Evolutionary conservation across 2,797 vertebrate species (phyloP), one percentile per base, ranked within the genome.

Genomic region (Tolypeutes matacus): DNA sequence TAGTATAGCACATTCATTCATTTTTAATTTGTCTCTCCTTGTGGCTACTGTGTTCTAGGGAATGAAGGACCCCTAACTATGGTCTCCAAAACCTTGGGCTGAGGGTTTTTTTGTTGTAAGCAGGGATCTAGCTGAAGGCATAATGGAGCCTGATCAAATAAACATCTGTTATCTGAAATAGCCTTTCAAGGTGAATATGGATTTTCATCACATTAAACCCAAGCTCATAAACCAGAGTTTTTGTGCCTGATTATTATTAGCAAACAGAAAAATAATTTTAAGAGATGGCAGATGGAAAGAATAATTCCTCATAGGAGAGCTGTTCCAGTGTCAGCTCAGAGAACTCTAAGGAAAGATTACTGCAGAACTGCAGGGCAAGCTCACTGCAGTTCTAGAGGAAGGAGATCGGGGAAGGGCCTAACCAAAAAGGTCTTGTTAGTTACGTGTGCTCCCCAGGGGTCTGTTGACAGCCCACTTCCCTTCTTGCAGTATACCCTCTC

Each of bases 11-110:
- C 88, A 97, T 92, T 98, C 97, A 98, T 98, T 98, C 98, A 98
- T 98, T 98, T 98, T 98, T 98, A 98, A 98, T 98, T 98, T 97
- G 97, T 97, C 97, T 98, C 97, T 98, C 98, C 97, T 98, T 98
- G 97, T 93, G 97, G 98, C 98, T 97, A 97, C 97, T 92, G 97
- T 98, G 97, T 98, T 97, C 97, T 94, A 5, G 42, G 96, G 98
- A 98, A 98, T 94, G 97, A 98, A 98, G 97, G 95, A 95, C 96
- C 97, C 96, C 85, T 76, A 93, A 98, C 97, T 96, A 98, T 98
- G 97, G 97, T 96, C 95, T 91, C 88, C 97, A 96, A 96, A 98
- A 97, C 93, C 97, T 97, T 97, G 97, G 95, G 77, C 12, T 91
- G 81, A 95, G n/a, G 5, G 0, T 93, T 94, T 97, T 97, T 97